Evolutionary conservation across 2,888 invertebrate genomes (phyloP).

Genomic region (Acrobeloides nanus): DNA sequence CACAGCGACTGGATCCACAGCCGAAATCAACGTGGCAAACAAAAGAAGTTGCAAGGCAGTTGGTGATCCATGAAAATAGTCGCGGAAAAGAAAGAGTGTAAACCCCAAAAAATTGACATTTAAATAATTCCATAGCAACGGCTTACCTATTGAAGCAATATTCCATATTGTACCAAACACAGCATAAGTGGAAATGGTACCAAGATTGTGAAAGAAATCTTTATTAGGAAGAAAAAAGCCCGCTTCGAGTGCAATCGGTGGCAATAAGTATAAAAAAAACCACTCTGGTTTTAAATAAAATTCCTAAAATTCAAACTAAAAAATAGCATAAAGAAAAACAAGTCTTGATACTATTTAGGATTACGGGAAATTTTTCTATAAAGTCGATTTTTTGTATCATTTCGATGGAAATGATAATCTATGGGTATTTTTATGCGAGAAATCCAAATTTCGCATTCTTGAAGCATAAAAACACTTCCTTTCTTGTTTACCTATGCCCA

Average conservation of each 20-base stretch:
- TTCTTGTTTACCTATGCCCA: too few species aligned
- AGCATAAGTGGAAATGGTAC: conserved; percentile 87
- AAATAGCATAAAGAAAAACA: not conserved
- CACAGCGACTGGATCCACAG: conserved; percentile 47
- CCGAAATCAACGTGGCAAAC: conserved; percentile 35
- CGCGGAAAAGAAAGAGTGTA: conserved; percentile 23
- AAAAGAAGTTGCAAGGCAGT: conserved; percentile 33
- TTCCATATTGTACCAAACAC: conserved; percentile 86
- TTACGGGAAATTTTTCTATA: too few species aligned
- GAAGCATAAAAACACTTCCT: too few species aligned
- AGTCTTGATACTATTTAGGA: conserved; percentile 2
- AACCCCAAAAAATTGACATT: conserved; percentile 15
- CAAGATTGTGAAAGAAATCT: conserved; percentile 86
- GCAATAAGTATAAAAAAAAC: conserved; percentile 93
- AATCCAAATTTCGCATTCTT: too few species aligned
- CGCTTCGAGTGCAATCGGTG: conserved; percentile 93
- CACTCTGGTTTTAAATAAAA: conserved; percentile 11
- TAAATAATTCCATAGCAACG: not conserved
- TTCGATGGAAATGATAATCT: too few species aligned
- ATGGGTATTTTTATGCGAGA: too few species aligned
- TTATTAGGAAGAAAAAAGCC: conserved; percentile 97
- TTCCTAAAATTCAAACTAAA: conserved; percentile 6
- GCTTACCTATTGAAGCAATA: conserved; percentile 62
- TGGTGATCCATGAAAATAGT: conserved; percentile 25
- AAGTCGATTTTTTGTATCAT: too few species aligned